Conservation (phyloP, 2,113 vertebrate genomes). For the Nannobrachium achirus region DNA sequence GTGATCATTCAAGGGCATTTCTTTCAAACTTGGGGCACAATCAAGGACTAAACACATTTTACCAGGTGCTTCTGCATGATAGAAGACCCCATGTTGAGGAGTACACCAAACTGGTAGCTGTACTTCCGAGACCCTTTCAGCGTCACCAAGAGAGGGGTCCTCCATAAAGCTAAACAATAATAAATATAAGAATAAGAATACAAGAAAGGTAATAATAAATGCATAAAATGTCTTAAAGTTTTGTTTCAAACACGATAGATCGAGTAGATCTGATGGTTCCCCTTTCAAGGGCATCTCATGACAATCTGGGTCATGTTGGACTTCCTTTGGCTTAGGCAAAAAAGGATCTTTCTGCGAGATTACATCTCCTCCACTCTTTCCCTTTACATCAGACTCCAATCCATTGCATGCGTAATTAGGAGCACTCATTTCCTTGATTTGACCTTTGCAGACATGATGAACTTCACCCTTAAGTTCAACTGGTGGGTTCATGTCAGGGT, state of each 20-base stretch:
- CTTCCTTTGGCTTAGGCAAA: conserved; percentile 8
- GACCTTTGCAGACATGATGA: conserved; percentile 15
- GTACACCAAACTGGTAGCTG: no score
- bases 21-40: no score
- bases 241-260: conserved; percentile 8
- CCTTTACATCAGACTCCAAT: conserved; percentile 26
- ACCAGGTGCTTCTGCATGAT: background rate
- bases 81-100: background rate
- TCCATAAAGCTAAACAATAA: conserved; percentile 23
- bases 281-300: conserved; percentile 13
- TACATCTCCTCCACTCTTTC: conserved; percentile 11
- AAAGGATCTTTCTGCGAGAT: conserved; percentile 12
- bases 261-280: conserved; percentile 17
- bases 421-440: conserved; percentile 4
- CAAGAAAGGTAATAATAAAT: no score
- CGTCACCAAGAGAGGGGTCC: conserved; percentile 3
- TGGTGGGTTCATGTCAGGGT: conserved; percentile 10
- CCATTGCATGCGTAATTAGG: conserved; percentile 8
- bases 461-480: conserved; percentile 19
- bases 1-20: no score
- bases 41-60: background rate
- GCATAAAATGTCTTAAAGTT: no score
- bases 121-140: conserved; percentile 31
- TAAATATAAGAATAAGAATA: no score
- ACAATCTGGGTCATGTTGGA: conserved; percentile 14